These are phyloP conservation scores for Maconellicoccus hirsutus DNA, from an alignment of 1,140 invertebrate species.

Conservation along the genomic window DNA sequence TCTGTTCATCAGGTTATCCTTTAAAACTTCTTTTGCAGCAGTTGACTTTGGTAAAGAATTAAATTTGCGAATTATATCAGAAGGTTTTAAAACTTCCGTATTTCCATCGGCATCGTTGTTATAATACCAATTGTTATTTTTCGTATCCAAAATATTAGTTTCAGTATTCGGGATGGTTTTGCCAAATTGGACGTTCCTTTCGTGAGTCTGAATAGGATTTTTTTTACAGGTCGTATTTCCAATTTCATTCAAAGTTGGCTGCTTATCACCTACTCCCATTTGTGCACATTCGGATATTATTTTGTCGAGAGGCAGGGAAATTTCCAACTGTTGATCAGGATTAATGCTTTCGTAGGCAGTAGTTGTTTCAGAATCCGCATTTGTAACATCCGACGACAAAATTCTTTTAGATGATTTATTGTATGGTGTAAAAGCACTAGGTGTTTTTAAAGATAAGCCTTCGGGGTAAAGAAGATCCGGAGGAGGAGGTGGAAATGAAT, in stretches of 20 bases:
- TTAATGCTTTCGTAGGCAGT: no score
- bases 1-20: neutral
- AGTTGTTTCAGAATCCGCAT: neutral
- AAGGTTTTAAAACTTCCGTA: neutral
- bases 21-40: neutral
- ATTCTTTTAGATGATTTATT: neutral
- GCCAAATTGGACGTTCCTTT: neutral
- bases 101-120: neutral
- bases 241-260: no score
- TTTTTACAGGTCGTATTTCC: no score
- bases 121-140: neutral
- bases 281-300: no score
- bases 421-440: constrained; percentile 23
- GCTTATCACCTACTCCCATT: no score
- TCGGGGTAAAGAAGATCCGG: constrained; percentile 24
- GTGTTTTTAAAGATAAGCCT: constrained; percentile 25
- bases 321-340: no score
- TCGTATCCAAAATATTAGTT: neutral
- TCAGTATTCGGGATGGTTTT: neutral
- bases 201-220: no score
- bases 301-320: no score
- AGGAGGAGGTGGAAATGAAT: constrained; percentile 25
- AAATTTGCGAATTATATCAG: neutral
- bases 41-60: neutral
- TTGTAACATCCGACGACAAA: neutral